A percentile compares a stretch with the other conserved stretches of the same genome.
phyloP scores from a whole-genome alignment of 2,888 invertebrate genomes.

The Melanargia galathea region DNA sequence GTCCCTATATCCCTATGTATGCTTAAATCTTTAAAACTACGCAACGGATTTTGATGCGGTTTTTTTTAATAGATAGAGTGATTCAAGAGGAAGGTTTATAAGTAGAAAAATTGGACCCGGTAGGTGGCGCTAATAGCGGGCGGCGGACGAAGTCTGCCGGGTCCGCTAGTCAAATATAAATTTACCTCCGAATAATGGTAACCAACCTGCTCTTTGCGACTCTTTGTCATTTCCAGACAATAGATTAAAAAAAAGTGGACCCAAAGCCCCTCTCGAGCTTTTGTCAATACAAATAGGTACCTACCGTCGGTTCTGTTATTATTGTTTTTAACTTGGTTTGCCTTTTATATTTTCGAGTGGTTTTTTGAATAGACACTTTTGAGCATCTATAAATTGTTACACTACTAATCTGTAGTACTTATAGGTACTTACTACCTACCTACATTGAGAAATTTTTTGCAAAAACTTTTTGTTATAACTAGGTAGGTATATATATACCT shows the following conservation, averaged over 20 bases:
- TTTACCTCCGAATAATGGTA: conserved; percentile 71
- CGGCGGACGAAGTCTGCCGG: too few relatives aligned
- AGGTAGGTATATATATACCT: too few relatives aligned
- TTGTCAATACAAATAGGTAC: conserved; percentile 61
- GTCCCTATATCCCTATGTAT: too few relatives aligned
- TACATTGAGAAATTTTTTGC: conserved; percentile 16
- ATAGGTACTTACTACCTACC: conserved; percentile 32
- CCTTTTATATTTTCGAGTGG: conserved; percentile 59
- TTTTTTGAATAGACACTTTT: conserved; percentile 54
- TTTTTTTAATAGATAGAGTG: too few relatives aligned
- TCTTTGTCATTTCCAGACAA: conserved; percentile 58
- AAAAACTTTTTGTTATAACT: neutral
- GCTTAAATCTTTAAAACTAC: too few relatives aligned
- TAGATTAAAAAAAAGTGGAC: conserved; percentile 50
- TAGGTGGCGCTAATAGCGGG: too few relatives aligned
- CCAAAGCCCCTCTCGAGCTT: conserved; percentile 44
- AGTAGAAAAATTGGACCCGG: too few relatives aligned
- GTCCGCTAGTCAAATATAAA: conserved; percentile 79
- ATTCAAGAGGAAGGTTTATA: too few relatives aligned
- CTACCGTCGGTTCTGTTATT: conserved; percentile 64
- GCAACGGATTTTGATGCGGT: too few relatives aligned
- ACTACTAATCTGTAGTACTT: conserved; percentile 25
- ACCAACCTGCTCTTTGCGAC: conserved; percentile 61
- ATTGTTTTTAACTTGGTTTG: conserved; percentile 71
- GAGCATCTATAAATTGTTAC: conserved; percentile 33